Conservation (phyloP, 2,888 invertebrate genomes). For the Zaprionus obscuricornis region DNA sequence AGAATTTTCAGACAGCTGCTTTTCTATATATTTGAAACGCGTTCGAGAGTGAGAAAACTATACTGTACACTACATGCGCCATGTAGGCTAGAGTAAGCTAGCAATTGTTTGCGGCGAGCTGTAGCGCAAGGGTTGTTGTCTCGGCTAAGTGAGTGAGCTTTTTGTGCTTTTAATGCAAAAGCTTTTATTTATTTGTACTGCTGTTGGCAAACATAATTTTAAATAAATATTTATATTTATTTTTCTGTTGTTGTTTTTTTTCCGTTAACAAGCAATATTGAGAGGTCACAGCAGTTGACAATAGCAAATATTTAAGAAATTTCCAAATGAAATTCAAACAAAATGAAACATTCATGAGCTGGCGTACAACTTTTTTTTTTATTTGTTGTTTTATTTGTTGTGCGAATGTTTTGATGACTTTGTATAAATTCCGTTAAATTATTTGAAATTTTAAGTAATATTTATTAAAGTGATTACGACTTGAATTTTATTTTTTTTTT, state of each 20-base stretch:
- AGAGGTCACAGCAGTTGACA: slow-evolving; percentile 51
- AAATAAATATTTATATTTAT: slow-evolving; percentile 34
- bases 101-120: neutral
- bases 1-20: slow-evolving; percentile 60
- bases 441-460: too few relatives aligned
- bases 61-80: neutral
- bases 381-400: too few relatives aligned
- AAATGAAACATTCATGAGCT: slow-evolving; percentile 25
- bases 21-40: slow-evolving; percentile 34
- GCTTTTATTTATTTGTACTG: too few relatives aligned
- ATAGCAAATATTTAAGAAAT: slow-evolving; percentile 65
- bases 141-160: slow-evolving; percentile 5
- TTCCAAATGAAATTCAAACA: slow-evolving; percentile 44
- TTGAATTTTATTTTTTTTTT: too few relatives aligned
- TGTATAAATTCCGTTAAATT: too few relatives aligned
- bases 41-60: slow-evolving; percentile 26
- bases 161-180: too few relatives aligned
- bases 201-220: slow-evolving; percentile 9
- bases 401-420: too few relatives aligned
- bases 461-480: too few relatives aligned
- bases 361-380: too few relatives aligned
- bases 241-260: slow-evolving; percentile 1
- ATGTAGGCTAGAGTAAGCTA: slow-evolving; percentile 14
- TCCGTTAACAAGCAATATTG: slow-evolving; percentile 19
- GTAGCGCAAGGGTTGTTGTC: slow-evolving; percentile 11